Percentiles rank a stretch among this genome's conserved stretches.
phyloP scores from a whole-genome alignment of 2,113 vertebrate genomes.

The Sebastes schlegelii region DNA sequence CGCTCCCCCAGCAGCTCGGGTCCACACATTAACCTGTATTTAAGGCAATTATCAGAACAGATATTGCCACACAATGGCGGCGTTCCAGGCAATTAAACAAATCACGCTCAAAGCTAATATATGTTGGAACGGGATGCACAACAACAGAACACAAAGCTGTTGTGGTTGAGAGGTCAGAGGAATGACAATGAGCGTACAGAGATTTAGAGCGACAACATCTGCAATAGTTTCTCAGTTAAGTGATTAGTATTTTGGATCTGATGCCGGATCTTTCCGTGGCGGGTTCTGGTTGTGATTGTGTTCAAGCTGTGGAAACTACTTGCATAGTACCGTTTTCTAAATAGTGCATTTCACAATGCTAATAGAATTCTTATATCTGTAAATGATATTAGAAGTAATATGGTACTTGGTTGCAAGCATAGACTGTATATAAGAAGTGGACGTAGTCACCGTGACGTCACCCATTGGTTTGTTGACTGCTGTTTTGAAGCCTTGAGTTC shows the following conservation, averaged over 20 bases:
- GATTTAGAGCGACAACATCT: constrained; percentile 6
- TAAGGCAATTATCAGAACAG: constrained; percentile 69
- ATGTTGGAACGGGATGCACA: constrained; percentile 23
- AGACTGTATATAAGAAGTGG: too few species aligned
- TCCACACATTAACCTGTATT: constrained; percentile 64
- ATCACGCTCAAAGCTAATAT: constrained; percentile 42
- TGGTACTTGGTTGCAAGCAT: too few species aligned
- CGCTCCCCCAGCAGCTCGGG: constrained; percentile 20
- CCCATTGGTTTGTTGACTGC: too few species aligned
- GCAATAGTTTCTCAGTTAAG: constrained; percentile 1
- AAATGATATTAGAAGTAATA: too few species aligned
- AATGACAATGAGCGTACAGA: background rate
- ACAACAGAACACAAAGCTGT: constrained; percentile 33
- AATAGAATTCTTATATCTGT: too few species aligned
- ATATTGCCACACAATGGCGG: constrained; percentile 56
- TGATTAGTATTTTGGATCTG: constrained; percentile 4
- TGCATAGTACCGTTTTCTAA: too few species aligned
- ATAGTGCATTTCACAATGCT: too few species aligned
- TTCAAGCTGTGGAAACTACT: too few species aligned
- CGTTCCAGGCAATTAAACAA: constrained; percentile 66
- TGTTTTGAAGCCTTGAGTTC: too few species aligned
- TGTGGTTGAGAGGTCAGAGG: constrained; percentile 42
- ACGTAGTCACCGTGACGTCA: too few species aligned
- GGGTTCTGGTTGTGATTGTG: too few species aligned
- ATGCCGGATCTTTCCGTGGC: background rate